Evolutionary conservation across 2,113 vertebrate genomes (phyloP).

Genomic region (Onychorhynchus coronatus): DNA sequence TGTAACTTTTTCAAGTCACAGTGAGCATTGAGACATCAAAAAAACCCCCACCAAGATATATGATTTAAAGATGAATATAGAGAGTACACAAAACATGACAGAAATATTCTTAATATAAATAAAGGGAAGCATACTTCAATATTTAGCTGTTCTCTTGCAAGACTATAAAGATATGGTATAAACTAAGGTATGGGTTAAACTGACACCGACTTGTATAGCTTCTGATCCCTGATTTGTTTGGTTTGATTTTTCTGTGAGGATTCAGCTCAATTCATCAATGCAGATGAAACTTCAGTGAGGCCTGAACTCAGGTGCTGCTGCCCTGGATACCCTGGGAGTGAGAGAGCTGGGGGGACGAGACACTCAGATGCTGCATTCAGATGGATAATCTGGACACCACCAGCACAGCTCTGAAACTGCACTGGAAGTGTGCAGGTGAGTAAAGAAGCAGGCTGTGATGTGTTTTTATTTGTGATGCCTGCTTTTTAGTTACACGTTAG

Average conservation of each 20-base stretch:
- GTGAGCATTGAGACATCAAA: not conserved
- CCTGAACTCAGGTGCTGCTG: not conserved
- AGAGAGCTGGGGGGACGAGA: fast-evolving
- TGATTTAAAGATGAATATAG: not conserved
- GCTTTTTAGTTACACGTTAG: not conserved
- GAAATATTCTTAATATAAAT: not conserved
- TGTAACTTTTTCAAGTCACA: not conserved
- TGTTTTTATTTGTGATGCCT: fast-evolving
- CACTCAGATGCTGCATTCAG: fast-evolving
- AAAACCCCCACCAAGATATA: not conserved
- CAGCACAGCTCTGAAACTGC: not conserved
- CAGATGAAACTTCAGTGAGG: fast-evolving
- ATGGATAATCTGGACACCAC: not conserved
- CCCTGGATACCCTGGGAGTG: not conserved
- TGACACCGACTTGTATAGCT: fast-evolving
- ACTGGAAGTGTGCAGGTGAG: not conserved
- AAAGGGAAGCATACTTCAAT: not conserved
- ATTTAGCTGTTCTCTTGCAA: not conserved
- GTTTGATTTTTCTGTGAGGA: not conserved
- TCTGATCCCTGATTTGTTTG: not conserved
- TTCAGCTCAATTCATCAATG: not conserved
- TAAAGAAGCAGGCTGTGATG: not conserved
- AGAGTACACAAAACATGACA: not conserved
- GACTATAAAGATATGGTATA: not conserved
- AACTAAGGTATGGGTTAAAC: not conserved